Base-by-base conservation (phyloP, 2,113 vertebrate species). In the Apeltes quadracus region DNA sequence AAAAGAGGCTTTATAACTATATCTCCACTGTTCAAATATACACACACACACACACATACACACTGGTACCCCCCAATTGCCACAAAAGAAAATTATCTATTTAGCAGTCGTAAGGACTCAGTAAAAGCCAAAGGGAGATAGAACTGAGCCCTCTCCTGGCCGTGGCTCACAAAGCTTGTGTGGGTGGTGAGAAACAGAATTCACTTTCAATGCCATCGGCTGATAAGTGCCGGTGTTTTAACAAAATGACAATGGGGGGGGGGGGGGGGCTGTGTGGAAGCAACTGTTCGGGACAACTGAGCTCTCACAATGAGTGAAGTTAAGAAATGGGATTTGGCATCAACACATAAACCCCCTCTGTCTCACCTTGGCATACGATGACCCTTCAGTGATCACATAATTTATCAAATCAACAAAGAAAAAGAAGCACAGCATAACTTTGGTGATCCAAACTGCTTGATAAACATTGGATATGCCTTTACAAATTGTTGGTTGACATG, bases 131-230 rank as follows among this genome's bases (percentile, higher is more conserved):
- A 75, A 57, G 25, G 0, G 20, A 38, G 3, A 43, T 7, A 71
- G 25, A 51, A 22, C 54, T 58, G 58, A 74, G 68, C 62, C 66
- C 62, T 78, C 41, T 61, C 20, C 38, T 84, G 80, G 79, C 56
- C 53, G 39, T 8, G 20, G 16, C 50, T 70, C 27, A 20, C 62
- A 77, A 82, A 84, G 71, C 66, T 83, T 16, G 55, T 51, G 41
- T 32, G 39, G 50, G 48, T 39, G 66, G n/a, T 84, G 81, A 87
- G 84, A 86, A 84, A 76, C 56, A 5, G 32, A 71, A 71, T 67
- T 88, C 74, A 65, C 73, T 82, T 87, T 85, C 86, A 72, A 10
- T 76, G 79, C 80, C 78, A 56, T 36, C 16, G 51, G 81, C 73
- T 58, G 86, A 90, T 78, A 82, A 77, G 76, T 14, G 4, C 61